Percentiles rank a stretch among this genome's conserved stretches.
These are phyloP conservation scores for Sula dactylatra DNA, from an alignment of 2,113 vertebrate species.

Conservation along the genomic window DNA sequence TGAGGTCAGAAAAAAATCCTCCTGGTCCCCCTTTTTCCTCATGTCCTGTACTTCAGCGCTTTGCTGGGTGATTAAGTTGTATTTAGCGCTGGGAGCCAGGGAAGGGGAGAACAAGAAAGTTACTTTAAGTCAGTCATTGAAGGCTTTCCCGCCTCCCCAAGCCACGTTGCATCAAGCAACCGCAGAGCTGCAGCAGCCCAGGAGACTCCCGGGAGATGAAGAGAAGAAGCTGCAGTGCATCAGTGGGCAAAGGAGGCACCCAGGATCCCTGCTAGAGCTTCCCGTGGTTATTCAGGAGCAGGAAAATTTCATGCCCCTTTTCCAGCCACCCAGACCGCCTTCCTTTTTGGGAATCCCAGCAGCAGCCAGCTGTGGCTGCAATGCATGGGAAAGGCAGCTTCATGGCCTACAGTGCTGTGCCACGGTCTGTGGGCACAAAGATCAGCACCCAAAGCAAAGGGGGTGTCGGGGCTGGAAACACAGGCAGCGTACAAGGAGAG, in stretches of 20 bases:
- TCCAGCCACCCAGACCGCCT: not conserved
- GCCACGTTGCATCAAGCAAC: not conserved
- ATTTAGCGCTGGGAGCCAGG: not conserved
- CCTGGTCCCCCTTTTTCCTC: not conserved
- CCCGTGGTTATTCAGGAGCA: not conserved
- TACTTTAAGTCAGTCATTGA: not conserved
- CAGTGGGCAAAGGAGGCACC: not conserved
- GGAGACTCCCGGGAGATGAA: not conserved
- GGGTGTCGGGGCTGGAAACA: accelerated
- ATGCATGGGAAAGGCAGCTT: not conserved
- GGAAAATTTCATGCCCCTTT: not conserved
- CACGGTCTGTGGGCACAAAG: not conserved
- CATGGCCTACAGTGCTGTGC: accelerated
- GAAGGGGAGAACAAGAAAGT: not conserved
- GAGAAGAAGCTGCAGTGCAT: not conserved
- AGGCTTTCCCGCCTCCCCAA: not conserved
- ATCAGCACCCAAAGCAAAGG: not conserved
- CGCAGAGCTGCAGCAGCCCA: not conserved
- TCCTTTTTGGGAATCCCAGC: not conserved
- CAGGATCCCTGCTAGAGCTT: not conserved
- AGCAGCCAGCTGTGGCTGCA: not conserved
- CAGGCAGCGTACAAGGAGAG: accelerated
- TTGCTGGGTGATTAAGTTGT: accelerated
- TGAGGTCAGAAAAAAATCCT: not conserved
- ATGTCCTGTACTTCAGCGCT: accelerated